Evolutionary conservation across 2,797 vertebrate genomes (phyloP), one percentile per base, ranked within the genome.

Genomic region (Enteromius thamalakanensis): DNA sequence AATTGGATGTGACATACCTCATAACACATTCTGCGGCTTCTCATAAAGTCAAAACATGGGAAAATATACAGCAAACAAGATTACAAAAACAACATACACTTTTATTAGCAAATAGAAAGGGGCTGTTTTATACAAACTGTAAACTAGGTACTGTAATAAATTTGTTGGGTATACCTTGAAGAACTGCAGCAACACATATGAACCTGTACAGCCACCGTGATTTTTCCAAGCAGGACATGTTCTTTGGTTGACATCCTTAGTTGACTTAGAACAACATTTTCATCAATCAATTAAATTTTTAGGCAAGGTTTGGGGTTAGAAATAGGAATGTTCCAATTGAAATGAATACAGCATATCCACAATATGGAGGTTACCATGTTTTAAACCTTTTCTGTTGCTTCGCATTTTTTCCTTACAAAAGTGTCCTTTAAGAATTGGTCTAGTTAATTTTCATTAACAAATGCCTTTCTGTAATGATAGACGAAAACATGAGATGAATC

Each of bases 51-150:
- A 86, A 80, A 82, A 45, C 75, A 87, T 68, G 55, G 65, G 85
- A 86, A 80, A 80, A 47, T 70, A 88, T 49, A 79, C 84, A 88
- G 14, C 3, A 69, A 75, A 45, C 70, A 70, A 10, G 29, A 29
- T 82, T 89, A 89, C 87, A 91, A 90, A 90, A 87, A 60, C 79
- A 87, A 91, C 92, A 92, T 92, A 91, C 87, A 93, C 89, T 78
- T 94, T 94, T 94, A 94, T 94, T 92, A 91, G 92, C 92, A 93
- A 91, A 92, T 88, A 82, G 76, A 85, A 93, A 94, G 92, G 91
- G 90, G 91, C 93, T 87, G 85, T 84, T 83, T 92, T 91, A 86
- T 93, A 93, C 92, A 93, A 93, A 93, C 91, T 87, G 91, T 94
- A 93, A 94, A 94, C 90, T 93, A 93, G 93, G 90, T 92, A 91